A percentile compares a stretch with the other conserved stretches of the same genome.
Conservation (phyloP, 2,888 invertebrate species). For the Myathropa florea region DNA sequence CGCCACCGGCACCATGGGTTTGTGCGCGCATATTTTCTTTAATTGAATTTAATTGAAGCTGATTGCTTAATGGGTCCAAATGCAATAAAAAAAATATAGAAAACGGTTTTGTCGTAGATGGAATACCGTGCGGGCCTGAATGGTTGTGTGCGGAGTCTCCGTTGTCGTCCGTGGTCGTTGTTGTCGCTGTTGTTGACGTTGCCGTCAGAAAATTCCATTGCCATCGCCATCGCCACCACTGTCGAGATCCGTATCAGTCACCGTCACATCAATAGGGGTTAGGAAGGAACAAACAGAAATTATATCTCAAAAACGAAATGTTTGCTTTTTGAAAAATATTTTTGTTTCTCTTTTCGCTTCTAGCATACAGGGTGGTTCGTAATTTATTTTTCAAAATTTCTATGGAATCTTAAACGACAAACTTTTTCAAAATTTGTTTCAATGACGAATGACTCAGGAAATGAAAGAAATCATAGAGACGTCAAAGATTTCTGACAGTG, state of each 20-base stretch:
- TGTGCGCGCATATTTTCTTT: constrained; percentile 67
- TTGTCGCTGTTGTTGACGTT: constrained; percentile 23
- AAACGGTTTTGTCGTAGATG: constrained; percentile 25
- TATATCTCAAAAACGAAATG: constrained; percentile 13
- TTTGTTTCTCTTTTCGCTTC: neutral
- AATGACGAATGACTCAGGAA: too few species aligned
- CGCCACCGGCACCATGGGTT: neutral
- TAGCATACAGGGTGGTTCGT: neutral
- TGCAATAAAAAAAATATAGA: constrained; percentile 40
- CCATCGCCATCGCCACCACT: neutral
- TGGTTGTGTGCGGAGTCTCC: neutral
- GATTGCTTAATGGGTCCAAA: constrained; percentile 67
- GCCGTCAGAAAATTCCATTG: constrained; percentile 27
- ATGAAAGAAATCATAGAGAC: too few species aligned
- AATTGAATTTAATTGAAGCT: constrained; percentile 70
- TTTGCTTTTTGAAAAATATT: neutral
- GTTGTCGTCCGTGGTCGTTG: neutral
- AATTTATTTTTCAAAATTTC: neutral
- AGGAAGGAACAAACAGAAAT: neutral
- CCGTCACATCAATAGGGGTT: constrained; percentile 28
- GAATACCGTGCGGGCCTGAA: constrained; percentile 25
- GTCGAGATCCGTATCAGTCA: constrained; percentile 17
- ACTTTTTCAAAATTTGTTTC: too few species aligned
- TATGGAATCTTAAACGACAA: neutral
- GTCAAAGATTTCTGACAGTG: too few species aligned